Percentiles rank a stretch among this genome's conserved stretches.
Evolutionary conservation across 2,888 invertebrate species (phyloP).

Genomic region (Tetrapedia diversipes): DNA sequence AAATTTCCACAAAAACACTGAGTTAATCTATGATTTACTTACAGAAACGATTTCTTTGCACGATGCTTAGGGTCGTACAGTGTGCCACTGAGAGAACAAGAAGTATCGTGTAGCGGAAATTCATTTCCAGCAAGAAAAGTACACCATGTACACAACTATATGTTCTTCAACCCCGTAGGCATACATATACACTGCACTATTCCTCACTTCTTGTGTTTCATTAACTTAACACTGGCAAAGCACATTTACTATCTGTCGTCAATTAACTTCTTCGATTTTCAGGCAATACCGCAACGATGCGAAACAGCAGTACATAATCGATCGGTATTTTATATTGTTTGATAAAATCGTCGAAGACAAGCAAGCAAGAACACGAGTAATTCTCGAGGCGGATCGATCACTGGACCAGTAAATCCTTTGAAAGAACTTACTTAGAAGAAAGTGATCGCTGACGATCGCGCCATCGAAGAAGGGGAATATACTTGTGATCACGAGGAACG

Average conservation of each 20-base stretch:
- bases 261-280: background rate
- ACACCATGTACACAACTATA: constrained; percentile 32
- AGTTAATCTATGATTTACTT: constrained; percentile 56
- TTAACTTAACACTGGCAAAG: background rate
- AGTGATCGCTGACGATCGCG: constrained; percentile 67
- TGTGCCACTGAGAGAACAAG: constrained; percentile 63
- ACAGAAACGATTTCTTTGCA: constrained; percentile 74
- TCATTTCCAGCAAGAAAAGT: constrained; percentile 58
- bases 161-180: background rate
- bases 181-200: constrained; percentile 14
- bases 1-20: background rate
- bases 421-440: constrained; percentile 68
- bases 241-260: too few species aligned
- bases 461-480: constrained; percentile 62
- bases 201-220: constrained; percentile 7
- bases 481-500: constrained; percentile 43
- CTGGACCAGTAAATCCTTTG: constrained; percentile 47
- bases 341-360: background rate
- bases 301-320: constrained; percentile 13
- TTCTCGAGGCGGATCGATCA: constrained; percentile 54
- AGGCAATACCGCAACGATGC: background rate
- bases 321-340: background rate
- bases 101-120: constrained; percentile 62
- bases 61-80: constrained; percentile 70
- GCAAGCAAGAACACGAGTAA: constrained; percentile 31